Evolutionary conservation across 2,797 vertebrate species (phyloP).

Genomic region (Bovichtus variegatus): DNA sequence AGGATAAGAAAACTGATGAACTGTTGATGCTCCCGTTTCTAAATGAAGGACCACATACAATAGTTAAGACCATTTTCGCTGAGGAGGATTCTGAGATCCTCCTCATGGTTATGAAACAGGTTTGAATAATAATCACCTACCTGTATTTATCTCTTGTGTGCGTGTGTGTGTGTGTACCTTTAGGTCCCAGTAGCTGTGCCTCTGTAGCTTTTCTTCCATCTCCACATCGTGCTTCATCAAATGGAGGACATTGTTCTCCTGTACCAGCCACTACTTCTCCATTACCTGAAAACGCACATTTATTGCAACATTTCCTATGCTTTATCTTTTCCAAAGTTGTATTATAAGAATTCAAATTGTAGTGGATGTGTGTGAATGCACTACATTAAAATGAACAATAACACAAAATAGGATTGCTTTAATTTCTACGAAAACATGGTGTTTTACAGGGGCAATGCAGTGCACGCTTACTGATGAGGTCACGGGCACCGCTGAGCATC

Average conservation of each 20-base stretch:
- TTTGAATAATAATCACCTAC: not conserved
- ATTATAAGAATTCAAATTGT: not conserved
- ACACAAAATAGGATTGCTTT: not conserved
- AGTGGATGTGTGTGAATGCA: not conserved
- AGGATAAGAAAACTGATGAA: not conserved
- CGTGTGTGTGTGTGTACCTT: slow-evolving; percentile 85
- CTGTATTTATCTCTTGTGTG: not conserved
- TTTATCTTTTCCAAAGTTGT: not conserved
- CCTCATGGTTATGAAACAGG: not conserved
- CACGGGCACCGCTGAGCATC: slow-evolving; percentile 91
- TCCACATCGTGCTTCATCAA: slow-evolving; percentile 96
- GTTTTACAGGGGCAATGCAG: not conserved
- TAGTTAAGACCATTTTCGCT: not conserved
- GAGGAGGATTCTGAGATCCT: no score
- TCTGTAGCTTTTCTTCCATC: slow-evolving; percentile 96
- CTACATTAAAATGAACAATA: not conserved
- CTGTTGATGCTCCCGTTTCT: not conserved
- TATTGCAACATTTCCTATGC: not conserved
- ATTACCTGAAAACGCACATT: slow-evolving; percentile 78
- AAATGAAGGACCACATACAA: not conserved
- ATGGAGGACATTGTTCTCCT: slow-evolving; percentile 96
- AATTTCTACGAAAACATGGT: not conserved
- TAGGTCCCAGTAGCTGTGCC: slow-evolving; percentile 95
- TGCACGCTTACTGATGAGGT: slow-evolving; percentile 80
- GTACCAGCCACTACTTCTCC: slow-evolving; percentile 95